Evolutionary conservation across 2,888 invertebrate genomes (phyloP), one percentile per base, ranked within the genome.

Genomic region (Luperina nickerlii): DNA sequence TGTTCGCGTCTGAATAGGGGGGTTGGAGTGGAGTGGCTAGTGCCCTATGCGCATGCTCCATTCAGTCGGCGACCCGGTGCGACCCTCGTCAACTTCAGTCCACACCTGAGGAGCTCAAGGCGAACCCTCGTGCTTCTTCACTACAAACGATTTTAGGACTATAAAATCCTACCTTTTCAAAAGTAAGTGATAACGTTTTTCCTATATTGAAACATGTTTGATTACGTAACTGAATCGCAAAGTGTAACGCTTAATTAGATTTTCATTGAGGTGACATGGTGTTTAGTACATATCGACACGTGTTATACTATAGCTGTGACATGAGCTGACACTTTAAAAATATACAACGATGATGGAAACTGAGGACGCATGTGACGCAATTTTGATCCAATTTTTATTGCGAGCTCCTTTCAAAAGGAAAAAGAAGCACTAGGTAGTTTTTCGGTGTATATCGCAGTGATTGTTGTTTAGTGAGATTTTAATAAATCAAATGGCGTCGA

Each of bases 1-100:
- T 91, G 89, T 84, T 88, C 82, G 84, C 81, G 83, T 89, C 88
- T 90, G 91, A 89, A 92, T 91, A 91, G 91, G 92, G 92, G 94
- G 94, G 92, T 92, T 92, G 91, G 91, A 90, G 93, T 90, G 93
- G 95, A 95, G 95, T 94, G 94, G 90, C 85, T 88, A 83, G 87
- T 89, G 90, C 87, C 92, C 92, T 92, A 91, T 88, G 96, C 96
- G 97, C 96, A 96, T 96, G 96, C 96, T 94, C 95, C 85, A 93
- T 95, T 94, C 93, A 94, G 91, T 87, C 84, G 87, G 90, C 88
- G 91, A 90, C 91, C 91, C 92, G 92, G 91, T 89, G 91, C 91
- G 94, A 92, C 94, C 93, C 93, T 92, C 90, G 92, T 90, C 92
- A 92, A 95, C 94, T 94, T 94, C 95, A 96, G 96, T 96, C 90